A percentile compares a stretch with the other conserved stretches of the same genome.
Conservation (phyloP, 2,888 invertebrate species). For the Hermodice carunculata region DNA sequence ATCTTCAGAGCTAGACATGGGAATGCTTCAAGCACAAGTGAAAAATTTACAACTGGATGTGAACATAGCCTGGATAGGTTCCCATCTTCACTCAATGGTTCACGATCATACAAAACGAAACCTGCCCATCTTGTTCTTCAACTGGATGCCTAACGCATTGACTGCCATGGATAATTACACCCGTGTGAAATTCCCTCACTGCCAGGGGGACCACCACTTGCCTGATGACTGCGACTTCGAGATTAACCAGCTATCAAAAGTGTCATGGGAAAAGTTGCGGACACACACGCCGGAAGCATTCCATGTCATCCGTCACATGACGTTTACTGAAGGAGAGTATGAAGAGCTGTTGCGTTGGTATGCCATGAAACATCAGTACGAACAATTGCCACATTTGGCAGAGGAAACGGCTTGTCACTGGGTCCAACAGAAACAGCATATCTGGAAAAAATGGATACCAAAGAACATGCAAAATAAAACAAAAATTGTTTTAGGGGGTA, state of each 20-base stretch:
- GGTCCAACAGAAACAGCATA: slow-evolving; percentile 73
- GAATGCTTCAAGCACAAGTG: slow-evolving; percentile 73
- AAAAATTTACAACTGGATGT: slow-evolving; percentile 75
- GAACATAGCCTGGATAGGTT: slow-evolving; percentile 80
- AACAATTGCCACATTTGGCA: too few relatives aligned
- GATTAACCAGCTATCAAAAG: slow-evolving; percentile 78
- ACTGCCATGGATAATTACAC: slow-evolving; percentile 72
- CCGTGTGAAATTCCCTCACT: slow-evolving; percentile 69
- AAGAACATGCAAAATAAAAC: slow-evolving; percentile 66
- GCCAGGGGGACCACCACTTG: background rate
- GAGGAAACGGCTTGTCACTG: slow-evolving; percentile 78
- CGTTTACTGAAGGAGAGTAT: slow-evolving; percentile 74
- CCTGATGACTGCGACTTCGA: slow-evolving; percentile 77
- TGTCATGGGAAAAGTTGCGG: slow-evolving; percentile 73
- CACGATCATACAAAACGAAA: slow-evolving; percentile 50
- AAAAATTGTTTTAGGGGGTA: slow-evolving; percentile 77
- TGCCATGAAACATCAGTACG: background rate
- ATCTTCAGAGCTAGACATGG: slow-evolving; percentile 55
- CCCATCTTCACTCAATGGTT: slow-evolving; percentile 71
- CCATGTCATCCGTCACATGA: slow-evolving; percentile 63
- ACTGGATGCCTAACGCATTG: slow-evolving; percentile 76
- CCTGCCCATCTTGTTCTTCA: slow-evolving; percentile 75
- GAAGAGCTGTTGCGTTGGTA: slow-evolving; percentile 69
- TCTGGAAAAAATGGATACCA: slow-evolving; percentile 71
- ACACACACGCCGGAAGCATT: slow-evolving; percentile 71